A percentile compares a stretch with the other conserved stretches of the same genome.
Evolutionary conservation across 1,140 invertebrate species (phyloP).

Genomic region (Temnothorax curvispinosus): DNA sequence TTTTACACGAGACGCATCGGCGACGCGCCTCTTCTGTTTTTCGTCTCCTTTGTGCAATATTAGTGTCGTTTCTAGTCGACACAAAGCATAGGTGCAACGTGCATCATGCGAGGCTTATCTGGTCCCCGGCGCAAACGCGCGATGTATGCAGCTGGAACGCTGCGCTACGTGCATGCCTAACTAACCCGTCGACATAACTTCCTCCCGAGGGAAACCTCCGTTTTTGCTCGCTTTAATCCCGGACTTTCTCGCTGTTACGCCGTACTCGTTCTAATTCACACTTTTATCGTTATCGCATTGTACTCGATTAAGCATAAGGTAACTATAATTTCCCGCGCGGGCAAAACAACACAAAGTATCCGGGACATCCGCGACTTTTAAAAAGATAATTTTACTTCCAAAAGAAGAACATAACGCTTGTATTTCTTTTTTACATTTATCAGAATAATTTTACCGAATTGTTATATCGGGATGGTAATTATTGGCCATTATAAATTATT

Average conservation of each 20-base stretch:
- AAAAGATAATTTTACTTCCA: background rate
- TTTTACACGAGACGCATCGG: background rate
- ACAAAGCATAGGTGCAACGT: slow-evolving; percentile 54
- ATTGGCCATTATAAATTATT: background rate
- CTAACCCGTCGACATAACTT: slow-evolving; percentile 51
- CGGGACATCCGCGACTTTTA: background rate
- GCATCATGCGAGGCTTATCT: slow-evolving; percentile 47
- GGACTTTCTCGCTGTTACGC: background rate
- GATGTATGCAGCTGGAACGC: slow-evolving; percentile 51
- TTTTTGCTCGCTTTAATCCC: slow-evolving; percentile 45
- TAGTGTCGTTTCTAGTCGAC: slow-evolving; percentile 22
- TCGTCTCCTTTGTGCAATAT: slow-evolving; percentile 4
- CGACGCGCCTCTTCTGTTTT: background rate
- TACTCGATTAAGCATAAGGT: background rate
- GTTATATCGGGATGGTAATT: background rate
- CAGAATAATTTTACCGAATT: background rate
- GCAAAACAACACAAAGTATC: background rate
- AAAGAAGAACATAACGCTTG: background rate
- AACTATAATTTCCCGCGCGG: background rate
- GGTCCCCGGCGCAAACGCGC: slow-evolving; percentile 43
- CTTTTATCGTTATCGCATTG: slow-evolving; percentile 29
- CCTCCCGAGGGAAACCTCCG: slow-evolving; percentile 5
- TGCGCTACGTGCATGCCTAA: slow-evolving; percentile 50
- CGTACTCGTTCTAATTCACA: slow-evolving; percentile 28
- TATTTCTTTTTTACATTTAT: background rate